Percentiles rank a stretch among this genome's conserved stretches.
These are phyloP conservation scores for Poecile atricapillus DNA, from an alignment of 2,113 vertebrate species.

Conservation along the genomic window DNA sequence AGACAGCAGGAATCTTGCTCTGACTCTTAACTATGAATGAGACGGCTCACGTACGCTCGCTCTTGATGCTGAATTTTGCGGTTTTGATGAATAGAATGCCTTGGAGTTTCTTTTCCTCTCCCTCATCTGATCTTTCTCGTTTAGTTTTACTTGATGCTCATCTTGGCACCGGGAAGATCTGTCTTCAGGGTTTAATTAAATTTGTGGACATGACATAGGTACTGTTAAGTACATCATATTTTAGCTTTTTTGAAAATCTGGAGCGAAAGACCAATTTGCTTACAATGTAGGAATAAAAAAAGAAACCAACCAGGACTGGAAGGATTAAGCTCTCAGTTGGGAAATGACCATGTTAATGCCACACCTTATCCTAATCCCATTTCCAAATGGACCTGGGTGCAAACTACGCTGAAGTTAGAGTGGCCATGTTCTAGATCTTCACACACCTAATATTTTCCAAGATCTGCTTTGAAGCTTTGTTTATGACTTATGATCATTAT, in stretches of 20 bases:
- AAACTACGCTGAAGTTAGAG: background rate
- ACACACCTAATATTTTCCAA: background rate
- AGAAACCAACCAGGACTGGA: too few species aligned
- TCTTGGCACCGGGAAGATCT: background rate
- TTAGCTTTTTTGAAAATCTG: background rate
- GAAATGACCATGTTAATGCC: background rate
- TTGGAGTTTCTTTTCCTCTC: background rate
- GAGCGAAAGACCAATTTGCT: background rate
- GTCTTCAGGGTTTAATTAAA: background rate
- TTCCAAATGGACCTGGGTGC: background rate
- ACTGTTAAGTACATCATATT: background rate
- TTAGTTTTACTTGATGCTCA: background rate
- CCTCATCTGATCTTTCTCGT: background rate
- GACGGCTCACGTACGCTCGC: fast-evolving
- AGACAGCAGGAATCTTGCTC: background rate
- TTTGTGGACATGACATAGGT: background rate
- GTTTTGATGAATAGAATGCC: background rate
- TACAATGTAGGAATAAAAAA: background rate
- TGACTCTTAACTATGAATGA: background rate
- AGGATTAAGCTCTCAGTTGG: background rate
- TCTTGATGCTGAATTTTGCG: background rate
- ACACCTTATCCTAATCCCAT: background rate
- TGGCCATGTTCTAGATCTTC: background rate
- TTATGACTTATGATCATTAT: background rate
- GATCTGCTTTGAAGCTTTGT: background rate